A percentile compares a stretch with the other conserved stretches of the same genome.
Evolutionary conservation across 1,140 invertebrate genomes (phyloP).

Genomic region (Monomorium pharaonis): DNA sequence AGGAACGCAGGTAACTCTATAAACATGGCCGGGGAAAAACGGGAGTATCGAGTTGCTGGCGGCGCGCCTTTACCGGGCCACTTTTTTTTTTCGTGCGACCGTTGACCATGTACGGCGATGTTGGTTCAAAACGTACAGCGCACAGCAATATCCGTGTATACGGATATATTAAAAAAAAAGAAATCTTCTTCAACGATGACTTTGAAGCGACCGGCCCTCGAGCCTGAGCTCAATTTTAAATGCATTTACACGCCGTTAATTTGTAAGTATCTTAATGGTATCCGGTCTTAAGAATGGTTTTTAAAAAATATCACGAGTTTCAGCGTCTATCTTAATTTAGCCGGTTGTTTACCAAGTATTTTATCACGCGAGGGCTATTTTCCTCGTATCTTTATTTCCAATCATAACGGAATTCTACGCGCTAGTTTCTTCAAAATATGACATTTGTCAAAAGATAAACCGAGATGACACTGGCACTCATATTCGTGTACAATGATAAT

Average conservation of each 20-base stretch:
- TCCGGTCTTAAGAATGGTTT: neutral
- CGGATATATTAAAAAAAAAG: neutral
- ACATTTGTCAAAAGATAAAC: slow-evolving; percentile 5
- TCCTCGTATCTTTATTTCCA: slow-evolving; percentile 1
- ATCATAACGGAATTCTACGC: neutral
- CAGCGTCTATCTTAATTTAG: neutral
- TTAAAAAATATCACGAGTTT: neutral
- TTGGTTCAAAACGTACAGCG: neutral
- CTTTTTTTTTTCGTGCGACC: slow-evolving; percentile 13
- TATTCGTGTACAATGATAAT: slow-evolving; percentile 1
- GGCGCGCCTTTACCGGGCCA: neutral
- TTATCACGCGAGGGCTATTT: neutral
- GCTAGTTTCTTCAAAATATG: slow-evolving; percentile 1
- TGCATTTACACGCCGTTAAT: neutral
- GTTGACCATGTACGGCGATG: neutral
- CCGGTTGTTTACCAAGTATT: neutral
- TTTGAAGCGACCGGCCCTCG: neutral
- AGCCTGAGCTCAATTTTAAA: neutral
- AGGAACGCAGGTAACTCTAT: slow-evolving; percentile 43
- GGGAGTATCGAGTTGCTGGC: slow-evolving; percentile 43
- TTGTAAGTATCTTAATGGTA: neutral
- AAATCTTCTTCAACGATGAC: neutral
- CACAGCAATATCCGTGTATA: neutral
- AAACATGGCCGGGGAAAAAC: slow-evolving; percentile 43
- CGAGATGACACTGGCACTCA: neutral